Evolutionary conservation across 2,797 vertebrate genomes (phyloP), one percentile per base, ranked within the genome.

Genomic region (Crenuchus spilurus): DNA sequence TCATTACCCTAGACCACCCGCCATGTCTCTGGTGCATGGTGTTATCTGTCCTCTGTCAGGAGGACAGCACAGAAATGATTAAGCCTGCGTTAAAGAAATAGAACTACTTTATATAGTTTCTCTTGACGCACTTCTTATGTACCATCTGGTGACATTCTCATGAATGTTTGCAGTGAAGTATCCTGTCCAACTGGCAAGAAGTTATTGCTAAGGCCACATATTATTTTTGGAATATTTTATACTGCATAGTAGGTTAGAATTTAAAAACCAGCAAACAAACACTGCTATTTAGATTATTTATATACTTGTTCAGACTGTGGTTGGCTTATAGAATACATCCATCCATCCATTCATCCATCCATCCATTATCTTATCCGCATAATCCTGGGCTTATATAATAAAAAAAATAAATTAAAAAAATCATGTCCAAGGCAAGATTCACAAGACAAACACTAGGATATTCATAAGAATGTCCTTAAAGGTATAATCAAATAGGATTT

Each of bases 111-210:
- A 57, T 66, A 30, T 39, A 48, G 14, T 37, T 49, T 60, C n/a
- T 16, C 14, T 26, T 46, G 20, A 48, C 7, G 20, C 51, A 55
- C 14, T 8, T 11, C 26, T 63, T 16, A 46, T 9, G 51, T 35
- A 37, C 51, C 35, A 74, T 39, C 61, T 74, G 72, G 51, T 48
- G 72, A n/a, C 33, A 35, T 66, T 66, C 22, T 26, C n/a, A 6
- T 48, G 39, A 74, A 46, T 28, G 39, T 55, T 65, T 48, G 62
- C 31, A 20, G 13, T 46, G 33, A 66, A 22, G 54, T 46, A 28
- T 66, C 52, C 41, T 46, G 51, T 58, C 72, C 72, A 74, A 49
- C 41, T 74, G 72, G 54, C 64, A 28, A 57, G 6, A 66, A 30
- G 30, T 37, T 26, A 57, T 8, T 26, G 18, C 13, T 31, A 46